Percentiles rank a stretch among this genome's conserved stretches.
Conservation (phyloP, 2,888 invertebrate genomes). For the Eupithecia subfuscata region DNA sequence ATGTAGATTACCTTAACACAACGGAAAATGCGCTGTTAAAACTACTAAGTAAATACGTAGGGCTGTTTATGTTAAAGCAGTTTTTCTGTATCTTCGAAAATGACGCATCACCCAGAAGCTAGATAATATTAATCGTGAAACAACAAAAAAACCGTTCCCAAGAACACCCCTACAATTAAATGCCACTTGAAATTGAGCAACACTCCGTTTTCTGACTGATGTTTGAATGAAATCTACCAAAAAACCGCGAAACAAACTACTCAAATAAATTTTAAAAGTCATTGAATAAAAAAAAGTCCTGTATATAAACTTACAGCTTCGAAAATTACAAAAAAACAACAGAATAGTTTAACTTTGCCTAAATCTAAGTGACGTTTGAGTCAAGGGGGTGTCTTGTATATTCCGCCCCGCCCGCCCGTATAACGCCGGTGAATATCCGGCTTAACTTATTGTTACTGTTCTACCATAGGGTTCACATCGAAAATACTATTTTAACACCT, state of each 20-base stretch:
- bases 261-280: neutral
- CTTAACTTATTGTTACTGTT: neutral
- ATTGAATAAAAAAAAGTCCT: neutral
- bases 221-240: too few relatives aligned
- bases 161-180: neutral
- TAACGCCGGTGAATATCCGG: too few relatives aligned
- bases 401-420: too few relatives aligned
- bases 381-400: neutral
- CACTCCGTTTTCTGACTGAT: too few relatives aligned
- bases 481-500: neutral
- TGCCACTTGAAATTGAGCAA: neutral
- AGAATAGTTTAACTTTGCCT: neutral
- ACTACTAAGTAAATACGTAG: neutral
- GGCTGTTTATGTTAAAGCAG: neutral
- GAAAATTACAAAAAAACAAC: neutral
- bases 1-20: neutral
- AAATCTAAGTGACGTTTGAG: neutral
- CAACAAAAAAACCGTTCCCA: neutral
- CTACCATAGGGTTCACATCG: neutral
- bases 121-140: neutral
- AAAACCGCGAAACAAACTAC: neutral
- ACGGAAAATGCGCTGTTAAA: neutral
- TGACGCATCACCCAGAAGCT: neutral
- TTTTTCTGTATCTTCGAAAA: neutral
- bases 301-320: neutral